A percentile compares a stretch with the other conserved stretches of the same genome.
phyloP scores from a whole-genome alignment of 2,888 invertebrate genomes.

The Drosophila nr. perissopoda region DNA sequence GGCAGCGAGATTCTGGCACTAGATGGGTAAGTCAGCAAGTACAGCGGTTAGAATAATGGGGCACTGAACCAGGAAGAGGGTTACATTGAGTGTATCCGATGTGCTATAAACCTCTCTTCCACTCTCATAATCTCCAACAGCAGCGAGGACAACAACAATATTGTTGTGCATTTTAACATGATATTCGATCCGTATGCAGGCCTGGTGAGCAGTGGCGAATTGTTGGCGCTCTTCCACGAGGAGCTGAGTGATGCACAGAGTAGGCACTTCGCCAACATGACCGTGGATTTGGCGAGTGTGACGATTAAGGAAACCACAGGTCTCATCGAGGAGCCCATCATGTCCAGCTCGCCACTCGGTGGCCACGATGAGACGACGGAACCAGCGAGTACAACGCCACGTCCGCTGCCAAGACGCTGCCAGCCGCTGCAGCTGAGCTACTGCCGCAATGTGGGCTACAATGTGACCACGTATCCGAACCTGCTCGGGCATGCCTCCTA shows the following conservation, averaged over 20 bases:
- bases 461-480: slow-evolving; percentile 94
- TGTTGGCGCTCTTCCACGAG: slow-evolving; percentile 88
- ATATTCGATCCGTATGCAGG: slow-evolving; percentile 92
- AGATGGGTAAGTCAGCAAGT: slow-evolving; percentile 89
- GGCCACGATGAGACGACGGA: slow-evolving; percentile 84
- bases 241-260: slow-evolving; percentile 88
- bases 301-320: slow-evolving; percentile 87
- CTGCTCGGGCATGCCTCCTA: slow-evolving; percentile 87
- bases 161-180: slow-evolving; percentile 94
- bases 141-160: slow-evolving; percentile 88
- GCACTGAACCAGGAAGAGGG: background rate
- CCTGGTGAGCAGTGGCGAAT: slow-evolving; percentile 88
- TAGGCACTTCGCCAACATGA: slow-evolving; percentile 88
- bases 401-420: slow-evolving; percentile 89
- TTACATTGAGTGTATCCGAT: background rate
- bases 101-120: background rate
- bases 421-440: slow-evolving; percentile 88
- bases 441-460: slow-evolving; percentile 91
- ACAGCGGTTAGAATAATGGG: background rate
- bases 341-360: slow-evolving; percentile 84
- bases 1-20: slow-evolving; percentile 93
- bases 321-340: slow-evolving; percentile 83
- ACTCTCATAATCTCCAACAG: slow-evolving; percentile 81
- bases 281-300: slow-evolving; percentile 88
- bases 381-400: slow-evolving; percentile 85